phyloP scores from a whole-genome alignment of 2,797 vertebrate genomes.

The Allobates femoralis region DNA sequence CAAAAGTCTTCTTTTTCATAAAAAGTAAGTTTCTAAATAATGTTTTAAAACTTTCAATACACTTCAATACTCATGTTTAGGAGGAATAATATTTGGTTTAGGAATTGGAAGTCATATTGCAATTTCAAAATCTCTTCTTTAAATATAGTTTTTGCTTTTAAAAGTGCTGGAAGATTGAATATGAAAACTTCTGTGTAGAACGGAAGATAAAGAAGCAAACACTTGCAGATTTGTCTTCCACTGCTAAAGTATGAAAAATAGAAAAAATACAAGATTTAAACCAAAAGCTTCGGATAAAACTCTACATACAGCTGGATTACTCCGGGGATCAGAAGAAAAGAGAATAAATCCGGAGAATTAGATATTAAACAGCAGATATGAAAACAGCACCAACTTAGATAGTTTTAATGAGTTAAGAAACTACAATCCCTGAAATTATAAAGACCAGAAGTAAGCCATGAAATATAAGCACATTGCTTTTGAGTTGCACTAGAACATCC shows the following conservation, averaged over 20 bases:
- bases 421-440: conserved; percentile 42
- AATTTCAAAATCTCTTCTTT: conserved; percentile 2
- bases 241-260: not conserved
- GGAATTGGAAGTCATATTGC: not conserved
- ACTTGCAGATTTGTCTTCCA: conserved; percentile 21
- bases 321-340: conserved; percentile 10
- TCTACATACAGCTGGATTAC: conserved; percentile 52
- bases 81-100: not conserved
- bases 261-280: conserved; percentile 47
- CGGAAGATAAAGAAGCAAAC: conserved; percentile 32
- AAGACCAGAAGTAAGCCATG: conserved; percentile 33
- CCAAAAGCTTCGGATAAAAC: conserved; percentile 58
- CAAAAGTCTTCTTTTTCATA: not conserved
- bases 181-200: conserved; percentile 14
- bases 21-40: too few species aligned
- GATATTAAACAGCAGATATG: conserved; percentile 58
- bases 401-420: conserved; percentile 46
- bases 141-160: conserved; percentile 20
- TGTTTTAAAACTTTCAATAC: not conserved
- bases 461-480: not conserved
- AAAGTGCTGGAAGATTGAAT: not conserved
- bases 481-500: not conserved
- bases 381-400: conserved; percentile 28
- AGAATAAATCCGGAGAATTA: conserved; percentile 53
- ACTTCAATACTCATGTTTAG: not conserved